These are phyloP conservation scores for Bombyx huttoni DNA, from an alignment of 2,888 invertebrate genomes.

Conservation along the genomic window DNA sequence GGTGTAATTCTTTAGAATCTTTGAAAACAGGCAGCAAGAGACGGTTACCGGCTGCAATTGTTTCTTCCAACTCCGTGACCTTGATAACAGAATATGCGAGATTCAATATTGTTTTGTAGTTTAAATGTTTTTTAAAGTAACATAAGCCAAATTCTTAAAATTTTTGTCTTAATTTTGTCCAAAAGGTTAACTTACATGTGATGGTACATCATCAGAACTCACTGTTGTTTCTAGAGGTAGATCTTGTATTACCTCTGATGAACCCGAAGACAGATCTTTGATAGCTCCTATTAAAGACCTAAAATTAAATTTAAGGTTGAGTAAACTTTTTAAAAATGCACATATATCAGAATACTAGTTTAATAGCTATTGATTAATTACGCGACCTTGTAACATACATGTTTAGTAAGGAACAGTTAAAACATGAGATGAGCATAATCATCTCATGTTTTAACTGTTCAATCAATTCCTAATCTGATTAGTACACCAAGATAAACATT, in stretches of 20 bases:
- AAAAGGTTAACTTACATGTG: constrained; percentile 39
- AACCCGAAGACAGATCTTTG: constrained; percentile 42
- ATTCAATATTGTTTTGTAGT: too few relatives aligned
- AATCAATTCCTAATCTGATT: too few relatives aligned
- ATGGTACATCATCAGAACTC: constrained; percentile 35
- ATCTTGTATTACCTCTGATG: constrained; percentile 46
- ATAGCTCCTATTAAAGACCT: constrained; percentile 50
- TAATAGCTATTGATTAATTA: too few relatives aligned
- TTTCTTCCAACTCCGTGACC: constrained; percentile 62
- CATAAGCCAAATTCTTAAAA: too few relatives aligned
- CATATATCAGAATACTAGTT: too few relatives aligned
- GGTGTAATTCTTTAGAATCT: constrained; percentile 17
- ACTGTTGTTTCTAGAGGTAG: constrained; percentile 42
- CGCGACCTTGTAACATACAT: too few relatives aligned
- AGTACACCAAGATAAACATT: too few relatives aligned
- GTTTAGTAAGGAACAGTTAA: too few relatives aligned
- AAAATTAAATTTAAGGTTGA: constrained; percentile 2
- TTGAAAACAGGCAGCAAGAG: constrained; percentile 77
- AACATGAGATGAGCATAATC: too few relatives aligned
- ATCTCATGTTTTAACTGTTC: too few relatives aligned
- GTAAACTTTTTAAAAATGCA: background rate
- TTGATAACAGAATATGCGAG: constrained; percentile 2
- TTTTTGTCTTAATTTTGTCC: too few relatives aligned
- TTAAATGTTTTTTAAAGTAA: too few relatives aligned
- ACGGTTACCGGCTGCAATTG: constrained; percentile 76